Conservation (phyloP, 2,888 invertebrate genomes). For the Troides helena region DNA sequence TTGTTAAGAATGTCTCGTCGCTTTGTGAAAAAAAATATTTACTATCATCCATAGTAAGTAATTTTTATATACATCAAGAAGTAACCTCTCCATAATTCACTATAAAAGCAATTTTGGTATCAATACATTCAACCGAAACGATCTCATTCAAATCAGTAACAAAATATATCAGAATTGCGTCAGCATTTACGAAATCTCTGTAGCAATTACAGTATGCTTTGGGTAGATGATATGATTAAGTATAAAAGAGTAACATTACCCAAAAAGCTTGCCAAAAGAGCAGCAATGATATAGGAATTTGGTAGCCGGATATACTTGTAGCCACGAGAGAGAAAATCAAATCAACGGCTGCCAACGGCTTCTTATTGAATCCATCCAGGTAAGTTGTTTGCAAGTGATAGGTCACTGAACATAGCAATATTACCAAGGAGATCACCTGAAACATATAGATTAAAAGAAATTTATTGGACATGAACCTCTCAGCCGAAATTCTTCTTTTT, state of each 20-base stretch:
- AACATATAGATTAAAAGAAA: slow-evolving; percentile 15
- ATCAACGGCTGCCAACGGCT: slow-evolving; percentile 43
- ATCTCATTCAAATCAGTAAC: background rate
- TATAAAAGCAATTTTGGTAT: too few species aligned
- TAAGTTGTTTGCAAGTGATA: slow-evolving; percentile 26
- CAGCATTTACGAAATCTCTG: background rate
- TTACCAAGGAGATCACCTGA: slow-evolving; percentile 44
- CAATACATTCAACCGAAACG: too few species aligned
- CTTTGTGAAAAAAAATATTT: too few species aligned
- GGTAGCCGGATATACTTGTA: slow-evolving; percentile 47
- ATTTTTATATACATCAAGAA: too few species aligned
- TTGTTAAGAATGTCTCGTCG: too few species aligned
- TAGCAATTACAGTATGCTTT: background rate
- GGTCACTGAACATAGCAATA: slow-evolving; percentile 35
- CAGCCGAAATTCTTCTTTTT: too few species aligned
- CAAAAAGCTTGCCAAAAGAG: slow-evolving; percentile 45
- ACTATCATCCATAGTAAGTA: too few species aligned
- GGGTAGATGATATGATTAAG: background rate
- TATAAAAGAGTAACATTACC: slow-evolving; percentile 35
- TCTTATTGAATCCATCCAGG: slow-evolving; percentile 34
- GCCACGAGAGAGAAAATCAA: slow-evolving; percentile 48
- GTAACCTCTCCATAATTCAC: too few species aligned
- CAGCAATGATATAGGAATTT: slow-evolving; percentile 48
- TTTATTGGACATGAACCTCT: too few species aligned
- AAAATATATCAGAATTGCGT: background rate